Base-by-base conservation (phyloP, 2,797 vertebrate genomes). In the Synanceia verrucosa region DNA sequence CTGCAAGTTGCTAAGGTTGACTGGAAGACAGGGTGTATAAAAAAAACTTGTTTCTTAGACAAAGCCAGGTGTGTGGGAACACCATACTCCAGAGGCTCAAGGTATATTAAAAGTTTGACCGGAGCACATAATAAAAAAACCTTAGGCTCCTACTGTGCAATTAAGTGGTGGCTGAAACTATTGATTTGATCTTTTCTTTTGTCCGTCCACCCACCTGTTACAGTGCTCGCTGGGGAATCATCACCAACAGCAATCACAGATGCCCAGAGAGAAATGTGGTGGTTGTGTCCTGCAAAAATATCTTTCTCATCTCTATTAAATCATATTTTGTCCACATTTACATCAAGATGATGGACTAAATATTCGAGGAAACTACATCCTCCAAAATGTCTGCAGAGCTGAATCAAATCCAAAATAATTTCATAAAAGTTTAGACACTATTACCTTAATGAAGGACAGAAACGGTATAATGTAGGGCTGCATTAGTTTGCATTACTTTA, bases 71-170 rank as follows among this genome's bases (percentile, higher is more conserved):
- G 82, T 79, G 69, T 36, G 61, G 66, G 64, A 81, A 76, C 73
- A 84, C 59, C 55, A 18, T 79, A 83, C 92, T 86, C 91, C 50
- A 82, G 86, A 88, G 91, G 72, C 75, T 64, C 29, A n/a, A 84
- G 86, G 81, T 91, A 87, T 93, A 93, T 94, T 94, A 93, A 93
- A 94, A 89, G 90, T 92, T 93, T 91, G 89, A 92, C 92, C 88
- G 37, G 77, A 74, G 79, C 79, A 60, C 52, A 72, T 89, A 91
- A 92, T 93, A 90, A 93, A 90, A 85, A 89, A 88, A 86, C 73
- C 87, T 89, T 86, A 88, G 79, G 86, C 89, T 92, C 85, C 72
- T 72, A 63, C 76, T 86, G 86, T 86, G 83, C 92, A 93, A 91
- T 92, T 92, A 93, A 89, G 86, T 70, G 61, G 68, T 48, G 73